phyloP scores from a whole-genome alignment of 1,140 invertebrate genomes.

The Tenebrio molitor region DNA sequence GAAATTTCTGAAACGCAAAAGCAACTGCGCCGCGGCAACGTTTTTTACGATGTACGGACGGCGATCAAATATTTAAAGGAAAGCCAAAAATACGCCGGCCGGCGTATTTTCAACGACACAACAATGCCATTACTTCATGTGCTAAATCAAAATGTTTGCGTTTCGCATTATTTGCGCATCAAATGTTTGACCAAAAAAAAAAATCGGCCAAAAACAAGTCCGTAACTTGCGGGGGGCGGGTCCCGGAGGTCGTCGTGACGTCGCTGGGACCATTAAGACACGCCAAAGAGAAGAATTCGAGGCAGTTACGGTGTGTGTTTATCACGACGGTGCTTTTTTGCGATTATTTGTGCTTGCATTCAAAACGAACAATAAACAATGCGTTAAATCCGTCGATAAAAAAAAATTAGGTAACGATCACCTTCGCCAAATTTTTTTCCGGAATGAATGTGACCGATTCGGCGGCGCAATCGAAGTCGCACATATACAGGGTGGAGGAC shows the following conservation, averaged over 20 bases:
- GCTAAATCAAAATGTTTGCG: constrained; percentile 32
- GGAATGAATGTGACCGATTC: background rate
- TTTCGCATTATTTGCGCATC: constrained; percentile 3
- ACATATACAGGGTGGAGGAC: no score
- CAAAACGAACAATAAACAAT: background rate
- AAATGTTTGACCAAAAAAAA: background rate
- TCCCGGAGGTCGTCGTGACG: no score
- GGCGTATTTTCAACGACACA: constrained; percentile 25
- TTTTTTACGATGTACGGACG: constrained; percentile 24
- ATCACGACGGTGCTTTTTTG: no score
- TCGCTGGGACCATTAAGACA: no score
- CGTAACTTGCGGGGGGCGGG: background rate
- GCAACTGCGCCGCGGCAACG: background rate
- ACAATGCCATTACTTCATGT: constrained; percentile 6
- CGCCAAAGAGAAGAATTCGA: no score
- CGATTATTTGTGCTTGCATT: background rate
- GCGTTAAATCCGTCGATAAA: background rate
- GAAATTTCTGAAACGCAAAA: constrained; percentile 10
- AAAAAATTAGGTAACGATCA: constrained; percentile 6
- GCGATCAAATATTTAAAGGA: constrained; percentile 36
- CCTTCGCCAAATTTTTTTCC: background rate
- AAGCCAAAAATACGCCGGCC: constrained; percentile 25
- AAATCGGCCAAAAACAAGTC: background rate
- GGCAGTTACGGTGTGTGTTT: no score
- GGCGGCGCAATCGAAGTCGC: background rate